Base-by-base conservation (phyloP, 2,888 invertebrate species). In the Monochamus alternatus region DNA sequence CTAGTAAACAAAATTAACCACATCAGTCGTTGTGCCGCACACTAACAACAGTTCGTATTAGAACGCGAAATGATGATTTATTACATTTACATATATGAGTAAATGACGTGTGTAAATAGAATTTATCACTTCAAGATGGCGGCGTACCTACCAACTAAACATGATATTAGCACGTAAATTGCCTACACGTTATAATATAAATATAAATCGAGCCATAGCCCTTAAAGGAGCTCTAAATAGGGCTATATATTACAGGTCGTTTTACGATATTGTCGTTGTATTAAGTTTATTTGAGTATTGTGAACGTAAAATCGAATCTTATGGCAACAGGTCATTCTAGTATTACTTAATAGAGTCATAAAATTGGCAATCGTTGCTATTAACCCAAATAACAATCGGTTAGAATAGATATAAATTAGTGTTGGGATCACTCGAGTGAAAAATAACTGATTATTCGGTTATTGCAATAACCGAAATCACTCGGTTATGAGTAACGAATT, bases 51-150 rank as follows among this genome's bases (percentile, higher is more conserved):
- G 79, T 80, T 80, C 80, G 79, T 81, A 83, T 82, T 81, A 81
- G 78, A 78, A 79, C 80, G 80, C 81, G 78, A 81, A 84, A 84
- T 82, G 84, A 86, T 86, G 85, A 86, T 86, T 84, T 86, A 86
- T 85, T 82, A 82, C 81, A 78, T 81, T 83, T 81, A 81, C 83
- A 84, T 84, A 81, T 84, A 82, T 80, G 83, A 79, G 81, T 82
- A 83, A 84, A 84, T 84, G 84, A 84, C 84, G 83, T 84, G 83
- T 80, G 85, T 84, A 86, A 85, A 85, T 81, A 84, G 84, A 85
- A 86, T 86, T 85, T 84, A 85, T 84, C 83, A 83, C 84, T 77
- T 79, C 81, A 84, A 85, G 84, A 85, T 84, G 84, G 82, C 81
- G 78, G 78, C 74, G 38, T 66, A 51, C 73, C 65, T 67, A 43